These are phyloP conservation scores for Alces alces DNA, from an alignment of 2,113 vertebrate genomes.

Conservation along the genomic window DNA sequence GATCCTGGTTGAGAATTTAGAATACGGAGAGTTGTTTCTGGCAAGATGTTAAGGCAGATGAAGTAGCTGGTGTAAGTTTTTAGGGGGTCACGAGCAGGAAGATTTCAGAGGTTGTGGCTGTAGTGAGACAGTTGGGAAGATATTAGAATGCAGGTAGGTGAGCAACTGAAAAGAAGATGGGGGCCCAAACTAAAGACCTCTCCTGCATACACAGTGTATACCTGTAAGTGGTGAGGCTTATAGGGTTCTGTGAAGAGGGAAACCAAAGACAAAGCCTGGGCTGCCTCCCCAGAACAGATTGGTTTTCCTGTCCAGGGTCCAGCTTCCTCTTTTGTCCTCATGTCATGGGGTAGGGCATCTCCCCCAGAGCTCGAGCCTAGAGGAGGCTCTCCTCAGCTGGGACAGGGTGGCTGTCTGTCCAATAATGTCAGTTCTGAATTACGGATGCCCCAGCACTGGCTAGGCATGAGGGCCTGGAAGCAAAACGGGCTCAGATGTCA, in stretches of 20 bases:
- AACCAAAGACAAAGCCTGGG: conserved; percentile 65
- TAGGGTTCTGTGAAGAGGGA: conserved; percentile 30
- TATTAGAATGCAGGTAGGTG: background rate
- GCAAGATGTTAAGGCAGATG: background rate
- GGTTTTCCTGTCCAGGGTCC: conserved; percentile 69
- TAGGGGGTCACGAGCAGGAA: background rate
- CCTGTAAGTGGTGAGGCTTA: background rate
- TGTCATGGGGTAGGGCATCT: conserved; percentile 46
- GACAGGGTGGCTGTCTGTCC: background rate
- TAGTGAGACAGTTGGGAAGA: background rate
- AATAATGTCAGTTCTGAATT: conserved; percentile 25
- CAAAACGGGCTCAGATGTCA: background rate
- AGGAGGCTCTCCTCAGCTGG: conserved; percentile 20
- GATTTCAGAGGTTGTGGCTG: background rate
- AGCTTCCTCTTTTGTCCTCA: conserved; percentile 73
- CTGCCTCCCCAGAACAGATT: conserved; percentile 55
- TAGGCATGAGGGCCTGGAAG: background rate
- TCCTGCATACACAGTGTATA: background rate
- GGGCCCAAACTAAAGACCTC: background rate
- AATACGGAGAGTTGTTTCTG: conserved; percentile 9
- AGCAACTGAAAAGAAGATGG: background rate
- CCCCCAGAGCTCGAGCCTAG: conserved; percentile 13
- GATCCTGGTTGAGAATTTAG: background rate
- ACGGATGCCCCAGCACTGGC: background rate
- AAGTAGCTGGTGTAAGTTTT: background rate